Base-by-base conservation (phyloP, 2,797 vertebrate species). In the Onychomys arenicola region DNA sequence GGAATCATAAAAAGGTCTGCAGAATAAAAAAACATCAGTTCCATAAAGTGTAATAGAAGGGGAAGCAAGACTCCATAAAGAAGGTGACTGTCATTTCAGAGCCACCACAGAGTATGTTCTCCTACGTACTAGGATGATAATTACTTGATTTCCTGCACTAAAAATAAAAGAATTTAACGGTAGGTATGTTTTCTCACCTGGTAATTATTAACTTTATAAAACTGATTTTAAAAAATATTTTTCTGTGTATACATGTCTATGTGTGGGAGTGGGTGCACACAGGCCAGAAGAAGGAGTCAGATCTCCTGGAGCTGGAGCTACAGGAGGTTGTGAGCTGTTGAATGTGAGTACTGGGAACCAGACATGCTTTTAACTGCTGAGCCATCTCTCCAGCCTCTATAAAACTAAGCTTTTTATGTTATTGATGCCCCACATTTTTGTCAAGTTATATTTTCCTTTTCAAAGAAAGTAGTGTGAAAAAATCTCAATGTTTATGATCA, bases 391-490 rank as follows among this genome's bases (percentile, higher is more conserved):
- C 11, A 85, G 40, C 17, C 5, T 46, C 40, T 63, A n/a, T 10
- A 63, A 65, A 65, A 49, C 19, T 19, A 27, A 67, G 17, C 12
- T 57, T 67, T 81, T 69, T 55, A 90, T 65, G 43, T 69, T 57
- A 37, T 11, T 25, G 63, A 80, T 69, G n/a, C 17, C 63, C 17
- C 29, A 61, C 27, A 81, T 23, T 25, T 67, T 46, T 69, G n/a
- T 88, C 61, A 83, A 90, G 73, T 55, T 80, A 59, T 34, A 87
- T 71, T 86, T 81, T 57, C 59, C 8, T 67, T 84, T 83, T 90
- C 34, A 34, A 27, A 82, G 69, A 27, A 88, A 65, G 55, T 73
- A 5, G 27, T 80, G 0, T 29, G 32, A 91, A 91, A 91, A 59
- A 86, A 93, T 57, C 6, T 34, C 73, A 67, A 69, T 80, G 25